Conservation (phyloP, 2,797 vertebrate genomes). For the Oreochromis mossambicus region DNA sequence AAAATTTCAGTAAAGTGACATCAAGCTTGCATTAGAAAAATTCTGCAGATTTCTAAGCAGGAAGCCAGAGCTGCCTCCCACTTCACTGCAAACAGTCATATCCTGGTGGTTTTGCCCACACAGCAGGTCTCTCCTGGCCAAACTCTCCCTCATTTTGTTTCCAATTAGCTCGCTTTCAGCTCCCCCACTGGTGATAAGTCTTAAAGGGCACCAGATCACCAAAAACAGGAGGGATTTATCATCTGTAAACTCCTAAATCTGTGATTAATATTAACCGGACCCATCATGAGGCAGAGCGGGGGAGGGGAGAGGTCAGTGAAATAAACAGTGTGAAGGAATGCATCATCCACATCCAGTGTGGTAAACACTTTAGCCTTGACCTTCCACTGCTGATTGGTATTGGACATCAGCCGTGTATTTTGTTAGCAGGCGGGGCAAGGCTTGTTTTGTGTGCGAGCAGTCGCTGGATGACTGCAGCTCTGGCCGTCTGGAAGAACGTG, state of each 20-base stretch:
- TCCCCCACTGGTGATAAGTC: constrained; percentile 2
- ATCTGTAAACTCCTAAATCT: constrained; percentile 28
- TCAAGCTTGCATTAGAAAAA: not conserved
- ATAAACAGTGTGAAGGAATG: constrained; percentile 5
- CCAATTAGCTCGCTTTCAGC: constrained; percentile 42
- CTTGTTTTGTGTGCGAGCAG: constrained; percentile 14
- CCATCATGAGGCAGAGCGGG: not conserved
- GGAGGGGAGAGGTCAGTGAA: not conserved
- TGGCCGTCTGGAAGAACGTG: constrained; percentile 21
- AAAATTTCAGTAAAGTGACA: not conserved
- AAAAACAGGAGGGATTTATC: constrained; percentile 12
- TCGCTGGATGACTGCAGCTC: constrained; percentile 14
- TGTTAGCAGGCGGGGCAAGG: constrained; percentile 13
- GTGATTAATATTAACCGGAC: constrained; percentile 30
- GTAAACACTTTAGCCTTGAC: constrained; percentile 46
- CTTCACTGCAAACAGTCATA: constrained; percentile 26
- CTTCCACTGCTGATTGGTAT: constrained; percentile 37
- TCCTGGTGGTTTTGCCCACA: constrained; percentile 32
- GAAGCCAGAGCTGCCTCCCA: constrained; percentile 6
- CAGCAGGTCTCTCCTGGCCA: constrained; percentile 32
- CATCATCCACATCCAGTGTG: constrained; percentile 6
- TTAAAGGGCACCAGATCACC: constrained; percentile 31
- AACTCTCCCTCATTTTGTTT: constrained; percentile 25
- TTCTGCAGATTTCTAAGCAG: constrained; percentile 1
- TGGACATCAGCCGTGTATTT: constrained; percentile 25